Evolutionary conservation across 2,113 vertebrate species (phyloP).

Genomic region (Trogon melanurus): DNA sequence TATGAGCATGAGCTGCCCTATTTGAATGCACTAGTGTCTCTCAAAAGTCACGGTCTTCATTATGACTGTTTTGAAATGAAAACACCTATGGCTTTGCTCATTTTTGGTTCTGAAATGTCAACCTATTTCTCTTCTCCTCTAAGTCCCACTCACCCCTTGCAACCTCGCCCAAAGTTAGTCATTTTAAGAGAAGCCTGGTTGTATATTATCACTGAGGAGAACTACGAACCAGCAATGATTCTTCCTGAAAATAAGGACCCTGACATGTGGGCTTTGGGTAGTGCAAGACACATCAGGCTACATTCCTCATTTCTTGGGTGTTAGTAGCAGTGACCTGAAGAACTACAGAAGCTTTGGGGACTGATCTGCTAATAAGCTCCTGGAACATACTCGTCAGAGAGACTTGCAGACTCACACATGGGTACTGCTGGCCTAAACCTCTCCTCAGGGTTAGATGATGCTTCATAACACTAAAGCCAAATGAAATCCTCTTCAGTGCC

Average conservation of each 20-base stretch:
- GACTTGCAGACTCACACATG: background rate
- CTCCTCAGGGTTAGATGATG: background rate
- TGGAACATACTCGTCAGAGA: fast-evolving
- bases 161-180: background rate
- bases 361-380: background rate
- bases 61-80: background rate
- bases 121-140: background rate
- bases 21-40: background rate
- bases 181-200: background rate
- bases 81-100: background rate
- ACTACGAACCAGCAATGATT: background rate
- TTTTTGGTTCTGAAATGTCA: background rate
- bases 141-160: background rate
- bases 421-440: background rate
- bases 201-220: background rate
- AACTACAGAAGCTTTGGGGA: background rate
- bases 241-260: background rate
- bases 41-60: background rate
- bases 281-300: background rate
- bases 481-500: background rate
- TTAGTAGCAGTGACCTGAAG: background rate
- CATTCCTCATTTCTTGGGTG: background rate
- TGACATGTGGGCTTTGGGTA: background rate
- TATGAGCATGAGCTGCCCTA: background rate
- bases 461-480: background rate